Conservation (phyloP, 2,113 vertebrate genomes). For the Phoxinus phoxinus region DNA sequence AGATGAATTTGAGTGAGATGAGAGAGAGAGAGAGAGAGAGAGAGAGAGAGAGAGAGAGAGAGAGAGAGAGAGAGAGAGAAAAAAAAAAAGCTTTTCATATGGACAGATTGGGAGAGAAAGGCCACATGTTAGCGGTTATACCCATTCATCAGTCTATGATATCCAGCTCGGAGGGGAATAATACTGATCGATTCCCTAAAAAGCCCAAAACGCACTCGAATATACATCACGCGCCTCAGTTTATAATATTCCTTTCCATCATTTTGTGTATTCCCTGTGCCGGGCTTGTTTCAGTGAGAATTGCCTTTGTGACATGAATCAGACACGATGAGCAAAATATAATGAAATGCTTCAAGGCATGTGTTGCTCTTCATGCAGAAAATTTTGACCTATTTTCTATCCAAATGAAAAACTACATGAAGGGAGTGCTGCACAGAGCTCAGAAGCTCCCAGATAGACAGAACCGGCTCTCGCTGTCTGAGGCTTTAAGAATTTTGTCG, state of each 20-base stretch:
- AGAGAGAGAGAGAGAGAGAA: slow-evolving; percentile 55
- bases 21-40: slow-evolving; percentile 57
- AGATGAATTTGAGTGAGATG: slow-evolving; percentile 58
- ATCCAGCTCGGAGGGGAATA: background rate
- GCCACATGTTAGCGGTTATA: slow-evolving; percentile 56
- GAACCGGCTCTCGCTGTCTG: background rate
- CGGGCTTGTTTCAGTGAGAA: background rate
- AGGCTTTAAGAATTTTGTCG: slow-evolving; percentile 47
- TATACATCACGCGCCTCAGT: background rate
- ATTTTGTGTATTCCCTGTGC: background rate
- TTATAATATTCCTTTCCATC: background rate
- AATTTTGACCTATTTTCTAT: slow-evolving; percentile 43
- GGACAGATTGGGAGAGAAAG: slow-evolving; percentile 23
- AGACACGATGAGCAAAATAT: background rate
- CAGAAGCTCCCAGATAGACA: background rate
- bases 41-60: slow-evolving; percentile 55
- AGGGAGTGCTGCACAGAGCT: background rate
- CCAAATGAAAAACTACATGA: background rate
- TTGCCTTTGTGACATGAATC: background rate
- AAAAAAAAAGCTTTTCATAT: slow-evolving; percentile 46
- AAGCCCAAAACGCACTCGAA: background rate
- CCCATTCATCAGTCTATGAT: slow-evolving; percentile 13
- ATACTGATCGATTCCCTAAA: background rate
- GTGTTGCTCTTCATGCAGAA: slow-evolving; percentile 38
- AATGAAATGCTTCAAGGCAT: slow-evolving; percentile 27